Conservation (phyloP, 2,888 invertebrate species). For the Acanthopleura granulata region DNA sequence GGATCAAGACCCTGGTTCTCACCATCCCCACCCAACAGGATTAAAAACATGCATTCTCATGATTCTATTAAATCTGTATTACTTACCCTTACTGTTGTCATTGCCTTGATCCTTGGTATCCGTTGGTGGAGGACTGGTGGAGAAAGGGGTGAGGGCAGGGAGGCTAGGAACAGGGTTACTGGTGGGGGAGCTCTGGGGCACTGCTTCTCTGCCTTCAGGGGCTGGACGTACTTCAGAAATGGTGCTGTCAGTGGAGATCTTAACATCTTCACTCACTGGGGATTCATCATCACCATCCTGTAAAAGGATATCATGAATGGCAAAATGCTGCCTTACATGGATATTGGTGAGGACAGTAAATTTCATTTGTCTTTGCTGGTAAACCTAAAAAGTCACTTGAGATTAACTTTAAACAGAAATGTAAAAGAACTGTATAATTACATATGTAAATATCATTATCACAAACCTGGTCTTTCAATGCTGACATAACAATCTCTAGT, state of each 20-base stretch:
- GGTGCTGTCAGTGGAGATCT: background rate
- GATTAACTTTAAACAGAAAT: too few species aligned
- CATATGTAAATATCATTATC: background rate
- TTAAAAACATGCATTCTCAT: too few species aligned
- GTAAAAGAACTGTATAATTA: too few species aligned
- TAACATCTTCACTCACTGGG: conserved; percentile 23
- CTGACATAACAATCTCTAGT: conserved; percentile 56
- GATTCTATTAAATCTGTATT: too few species aligned
- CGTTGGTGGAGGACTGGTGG: background rate
- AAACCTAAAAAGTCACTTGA: too few species aligned
- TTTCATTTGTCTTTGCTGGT: too few species aligned
- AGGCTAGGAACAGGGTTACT: background rate
- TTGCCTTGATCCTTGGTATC: too few species aligned
- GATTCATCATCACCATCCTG: conserved; percentile 39
- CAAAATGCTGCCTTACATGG: background rate
- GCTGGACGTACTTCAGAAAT: background rate
- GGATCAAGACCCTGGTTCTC: too few species aligned
- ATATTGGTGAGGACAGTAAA: too few species aligned
- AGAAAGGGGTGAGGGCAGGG: background rate
- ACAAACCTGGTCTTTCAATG: conserved; percentile 57
- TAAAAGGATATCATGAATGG: background rate
- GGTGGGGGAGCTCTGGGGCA: conserved; percentile 12
- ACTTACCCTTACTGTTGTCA: too few species aligned
- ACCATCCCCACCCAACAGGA: too few species aligned
- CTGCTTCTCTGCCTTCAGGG: conserved; percentile 15